These are phyloP conservation scores for Bombus consobrinus DNA, from an alignment of 1,140 invertebrate species.

Conservation along the genomic window DNA sequence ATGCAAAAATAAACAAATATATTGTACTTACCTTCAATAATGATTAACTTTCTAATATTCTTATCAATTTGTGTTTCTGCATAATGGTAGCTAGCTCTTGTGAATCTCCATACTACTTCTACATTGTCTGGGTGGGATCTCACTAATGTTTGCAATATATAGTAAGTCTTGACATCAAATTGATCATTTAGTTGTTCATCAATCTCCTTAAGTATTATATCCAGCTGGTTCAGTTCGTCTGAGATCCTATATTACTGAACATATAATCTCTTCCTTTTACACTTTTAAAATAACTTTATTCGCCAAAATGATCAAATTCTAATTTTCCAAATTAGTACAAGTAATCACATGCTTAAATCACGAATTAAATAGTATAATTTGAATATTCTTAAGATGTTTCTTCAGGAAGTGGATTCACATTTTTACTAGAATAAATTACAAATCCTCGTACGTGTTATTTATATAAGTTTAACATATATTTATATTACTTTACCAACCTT, in stretches of 20 bases:
- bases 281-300: slow-evolving; percentile 54
- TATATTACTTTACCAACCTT: slow-evolving; percentile 70
- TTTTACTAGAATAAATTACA: slow-evolving; percentile 51
- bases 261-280: slow-evolving; percentile 78
- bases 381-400: slow-evolving; percentile 28
- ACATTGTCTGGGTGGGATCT: slow-evolving; percentile 79
- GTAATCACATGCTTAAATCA: slow-evolving; percentile 25
- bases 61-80: slow-evolving; percentile 80
- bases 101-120: slow-evolving; percentile 87
- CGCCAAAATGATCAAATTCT: slow-evolving; percentile 39
- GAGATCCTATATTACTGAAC: slow-evolving; percentile 81
- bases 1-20: not conserved
- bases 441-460: slow-evolving; percentile 21
- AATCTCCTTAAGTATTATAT: slow-evolving; percentile 66
- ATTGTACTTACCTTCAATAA: slow-evolving; percentile 83
- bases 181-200: slow-evolving; percentile 59
- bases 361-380: slow-evolving; percentile 28
- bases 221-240: slow-evolving; percentile 68
- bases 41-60: slow-evolving; percentile 83
- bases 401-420: slow-evolving; percentile 32
- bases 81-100: slow-evolving; percentile 86
- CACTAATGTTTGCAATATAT: slow-evolving; percentile 75
- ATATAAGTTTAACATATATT: slow-evolving; percentile 24
- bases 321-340: slow-evolving; percentile 30
- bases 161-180: slow-evolving; percentile 69